phyloP scores from a whole-genome alignment of 1,140 invertebrate genomes.

The Trachymyrmex septentrionalis region DNA sequence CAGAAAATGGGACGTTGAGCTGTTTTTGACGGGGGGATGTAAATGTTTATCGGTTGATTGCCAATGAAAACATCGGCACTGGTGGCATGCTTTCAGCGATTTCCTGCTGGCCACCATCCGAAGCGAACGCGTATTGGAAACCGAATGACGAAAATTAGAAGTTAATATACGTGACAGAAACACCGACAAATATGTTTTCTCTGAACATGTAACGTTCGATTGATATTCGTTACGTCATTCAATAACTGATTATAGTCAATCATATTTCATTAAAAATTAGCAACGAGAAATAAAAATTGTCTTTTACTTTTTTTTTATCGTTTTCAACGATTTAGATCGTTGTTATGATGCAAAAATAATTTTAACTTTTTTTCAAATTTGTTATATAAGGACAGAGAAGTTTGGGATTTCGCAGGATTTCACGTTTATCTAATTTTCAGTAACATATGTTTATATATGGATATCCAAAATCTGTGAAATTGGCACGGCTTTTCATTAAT shows the following conservation, averaged over 20 bases:
- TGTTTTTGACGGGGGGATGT: conserved; percentile 66
- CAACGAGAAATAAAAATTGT: neutral
- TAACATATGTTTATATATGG: no score
- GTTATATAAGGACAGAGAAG: no score
- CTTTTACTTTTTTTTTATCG: neutral
- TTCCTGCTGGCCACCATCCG: conserved; percentile 58
- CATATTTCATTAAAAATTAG: neutral
- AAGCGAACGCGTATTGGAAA: neutral
- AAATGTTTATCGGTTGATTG: conserved; percentile 75
- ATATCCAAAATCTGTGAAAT: no score
- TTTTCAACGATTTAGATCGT: no score
- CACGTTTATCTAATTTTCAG: no score
- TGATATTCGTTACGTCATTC: conserved; percentile 12
- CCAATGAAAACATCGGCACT: conserved; percentile 75
- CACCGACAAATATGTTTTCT: neutral
- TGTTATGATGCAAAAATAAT: neutral
- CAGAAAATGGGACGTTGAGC: conserved; percentile 67
- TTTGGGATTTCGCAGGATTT: no score
- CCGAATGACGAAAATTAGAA: conserved; percentile 21
- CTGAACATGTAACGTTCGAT: neutral
- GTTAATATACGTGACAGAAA: conserved; percentile 23
- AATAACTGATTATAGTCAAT: neutral
- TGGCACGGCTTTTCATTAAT: no score
- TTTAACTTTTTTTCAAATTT: neutral
- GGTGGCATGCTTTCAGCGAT: conserved; percentile 68